These are phyloP conservation scores for Sebastes diaconus DNA, from an alignment of 2,797 vertebrate species.

Conservation along the genomic window DNA sequence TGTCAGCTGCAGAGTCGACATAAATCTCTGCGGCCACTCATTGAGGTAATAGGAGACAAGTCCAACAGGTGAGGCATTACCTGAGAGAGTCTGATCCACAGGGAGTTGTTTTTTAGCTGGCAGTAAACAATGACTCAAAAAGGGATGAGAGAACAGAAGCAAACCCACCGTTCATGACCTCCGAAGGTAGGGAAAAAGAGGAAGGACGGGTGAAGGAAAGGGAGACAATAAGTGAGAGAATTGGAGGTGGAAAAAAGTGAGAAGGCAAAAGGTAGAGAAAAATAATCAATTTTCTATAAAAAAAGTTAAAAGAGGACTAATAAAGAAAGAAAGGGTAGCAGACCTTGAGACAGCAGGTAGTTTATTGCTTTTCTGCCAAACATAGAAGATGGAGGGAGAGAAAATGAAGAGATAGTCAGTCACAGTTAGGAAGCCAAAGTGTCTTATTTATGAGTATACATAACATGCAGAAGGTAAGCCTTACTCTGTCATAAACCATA, in stretches of 20 bases:
- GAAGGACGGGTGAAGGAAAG: not conserved
- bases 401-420: not conserved
- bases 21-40: constrained; percentile 61
- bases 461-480: not conserved
- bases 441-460: too few relatives aligned
- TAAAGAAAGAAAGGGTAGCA: not conserved
- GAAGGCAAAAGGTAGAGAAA: not conserved
- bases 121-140: constrained; percentile 55
- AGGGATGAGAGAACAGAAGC: constrained; percentile 27
- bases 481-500: not conserved
- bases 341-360: not conserved
- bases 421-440: not conserved
- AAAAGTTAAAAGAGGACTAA: not conserved
- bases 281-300: not conserved
- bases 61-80: constrained; percentile 61
- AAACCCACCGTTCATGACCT: constrained; percentile 30
- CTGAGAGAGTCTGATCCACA: constrained; percentile 23
- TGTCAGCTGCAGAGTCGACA: constrained; percentile 65
- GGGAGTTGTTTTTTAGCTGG: constrained; percentile 34
- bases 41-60: constrained; percentile 49
- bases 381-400: not conserved
- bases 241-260: not conserved
- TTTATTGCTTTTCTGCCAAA: not conserved
- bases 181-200: not conserved
- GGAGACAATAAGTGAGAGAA: not conserved